phyloP scores from a whole-genome alignment of 1,140 invertebrate genomes.

The Apocrypta bakeri region DNA sequence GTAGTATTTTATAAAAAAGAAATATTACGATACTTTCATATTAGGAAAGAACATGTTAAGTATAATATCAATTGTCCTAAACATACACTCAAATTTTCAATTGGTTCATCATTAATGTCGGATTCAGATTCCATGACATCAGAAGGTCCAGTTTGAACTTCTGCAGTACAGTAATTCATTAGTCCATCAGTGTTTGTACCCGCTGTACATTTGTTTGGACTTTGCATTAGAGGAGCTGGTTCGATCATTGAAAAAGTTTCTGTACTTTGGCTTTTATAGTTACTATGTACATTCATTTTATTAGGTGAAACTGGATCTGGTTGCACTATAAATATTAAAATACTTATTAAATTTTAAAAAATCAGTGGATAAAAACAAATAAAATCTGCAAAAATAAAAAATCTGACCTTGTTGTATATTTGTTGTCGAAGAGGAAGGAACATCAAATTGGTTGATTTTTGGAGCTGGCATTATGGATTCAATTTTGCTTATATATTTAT shows the following conservation, averaged over 20 bases:
- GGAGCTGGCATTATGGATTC: neutral
- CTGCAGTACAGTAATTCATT: constrained; percentile 60
- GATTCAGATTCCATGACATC: constrained; percentile 62
- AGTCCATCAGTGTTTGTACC: constrained; percentile 69
- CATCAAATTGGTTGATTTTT: neutral
- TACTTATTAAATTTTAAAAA: neutral
- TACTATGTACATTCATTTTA: constrained; percentile 26
- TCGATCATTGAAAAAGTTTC: constrained; percentile 20
- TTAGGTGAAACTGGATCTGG: neutral
- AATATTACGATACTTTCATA: constrained; percentile 13
- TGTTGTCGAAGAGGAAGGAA: neutral
- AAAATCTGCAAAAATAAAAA: neutral
- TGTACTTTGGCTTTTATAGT: constrained; percentile 22
- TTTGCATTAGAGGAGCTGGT: constrained; percentile 31
- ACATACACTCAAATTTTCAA: constrained; percentile 71
- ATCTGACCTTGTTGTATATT: neutral
- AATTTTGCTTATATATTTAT: constrained; percentile 15
- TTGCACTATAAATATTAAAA: neutral
- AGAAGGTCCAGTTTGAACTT: constrained; percentile 68
- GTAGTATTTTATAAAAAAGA: constrained; percentile 41
- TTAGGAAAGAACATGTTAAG: neutral
- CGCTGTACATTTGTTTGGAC: constrained; percentile 60
- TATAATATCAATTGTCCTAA: neutral
- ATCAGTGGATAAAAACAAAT: neutral
- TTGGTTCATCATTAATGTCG: constrained; percentile 64